A percentile compares a stretch with the other conserved stretches of the same genome.
Evolutionary conservation across 2,888 invertebrate species (phyloP).

Genomic region (Epirrhoe alternata): DNA sequence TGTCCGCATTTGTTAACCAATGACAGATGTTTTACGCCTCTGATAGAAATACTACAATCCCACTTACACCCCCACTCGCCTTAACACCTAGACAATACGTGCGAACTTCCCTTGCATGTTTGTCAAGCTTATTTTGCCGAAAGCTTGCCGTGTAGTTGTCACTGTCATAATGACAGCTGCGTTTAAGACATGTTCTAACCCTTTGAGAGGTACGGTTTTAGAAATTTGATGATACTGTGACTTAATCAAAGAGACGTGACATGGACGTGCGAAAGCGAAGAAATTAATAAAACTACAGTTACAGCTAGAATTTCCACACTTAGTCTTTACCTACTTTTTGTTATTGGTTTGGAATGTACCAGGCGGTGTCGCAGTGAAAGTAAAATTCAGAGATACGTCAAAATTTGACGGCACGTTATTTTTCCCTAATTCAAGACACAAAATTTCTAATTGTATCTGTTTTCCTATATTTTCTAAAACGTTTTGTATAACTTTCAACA

Average conservation of each 20-base stretch:
- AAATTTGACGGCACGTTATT: too few species aligned
- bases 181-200: slow-evolving; percentile 72
- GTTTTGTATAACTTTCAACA: too few species aligned
- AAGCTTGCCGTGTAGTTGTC: slow-evolving; percentile 69
- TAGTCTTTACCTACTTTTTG: too few species aligned
- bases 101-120: slow-evolving; percentile 42
- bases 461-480: too few species aligned
- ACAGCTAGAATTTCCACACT: background rate
- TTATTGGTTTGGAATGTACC: too few species aligned
- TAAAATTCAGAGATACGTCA: too few species aligned
- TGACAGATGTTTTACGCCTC: slow-evolving; percentile 82
- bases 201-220: slow-evolving; percentile 68
- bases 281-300: background rate
- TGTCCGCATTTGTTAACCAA: slow-evolving; percentile 82
- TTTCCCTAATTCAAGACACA: too few species aligned
- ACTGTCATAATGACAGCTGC: slow-evolving; percentile 71
- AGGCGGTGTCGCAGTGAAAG: too few species aligned
- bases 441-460: too few species aligned
- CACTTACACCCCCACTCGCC: slow-evolving; percentile 4
- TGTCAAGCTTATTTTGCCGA: slow-evolving; percentile 40
- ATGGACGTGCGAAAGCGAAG: slow-evolving; percentile 2
- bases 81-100: slow-evolving; percentile 41
- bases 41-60: slow-evolving; percentile 35
- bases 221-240: slow-evolving; percentile 54
- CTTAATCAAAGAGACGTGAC: slow-evolving; percentile 32